phyloP scores from a whole-genome alignment of 2,113 vertebrate species.

The Aramus guarauna region DNA sequence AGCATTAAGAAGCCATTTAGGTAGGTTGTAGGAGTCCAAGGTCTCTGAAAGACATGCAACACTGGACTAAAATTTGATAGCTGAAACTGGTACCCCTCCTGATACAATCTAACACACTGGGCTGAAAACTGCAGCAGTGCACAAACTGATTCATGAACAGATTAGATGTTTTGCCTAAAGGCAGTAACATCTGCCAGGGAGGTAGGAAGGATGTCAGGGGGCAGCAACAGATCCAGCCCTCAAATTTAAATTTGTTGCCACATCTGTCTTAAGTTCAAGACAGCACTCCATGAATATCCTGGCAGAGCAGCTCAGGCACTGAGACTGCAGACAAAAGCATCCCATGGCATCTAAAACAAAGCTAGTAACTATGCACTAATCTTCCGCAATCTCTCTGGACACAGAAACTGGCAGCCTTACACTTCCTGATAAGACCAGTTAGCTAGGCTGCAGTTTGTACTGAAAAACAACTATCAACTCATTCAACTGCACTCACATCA shows the following conservation, averaged over 20 bases:
- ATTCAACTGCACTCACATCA: neutral
- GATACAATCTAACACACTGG: neutral
- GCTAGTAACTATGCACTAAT: neutral
- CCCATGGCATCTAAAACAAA: neutral
- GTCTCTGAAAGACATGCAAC: slow-evolving; percentile 6
- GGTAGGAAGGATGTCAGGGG: neutral
- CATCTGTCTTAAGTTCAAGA: neutral
- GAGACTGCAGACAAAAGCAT: neutral
- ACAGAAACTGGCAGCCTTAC: neutral
- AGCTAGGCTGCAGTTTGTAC: neutral
- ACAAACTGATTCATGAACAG: slow-evolving; percentile 13
- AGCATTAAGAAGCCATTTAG: slow-evolving; percentile 3
- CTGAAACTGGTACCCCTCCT: neutral
- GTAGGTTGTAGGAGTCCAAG: slow-evolving; percentile 9
- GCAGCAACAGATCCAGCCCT: neutral
- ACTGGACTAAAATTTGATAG: neutral
- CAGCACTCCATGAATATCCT: neutral
- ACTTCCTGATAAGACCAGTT: neutral
- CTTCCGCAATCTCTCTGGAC: neutral
- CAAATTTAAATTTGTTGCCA: neutral
- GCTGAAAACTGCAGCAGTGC: slow-evolving; percentile 15
- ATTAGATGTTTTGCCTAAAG: slow-evolving; percentile 12
- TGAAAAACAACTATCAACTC: neutral
- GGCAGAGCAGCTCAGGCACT: neutral
- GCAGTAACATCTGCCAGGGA: slow-evolving; percentile 39